phyloP scores from a whole-genome alignment of 2,888 invertebrate genomes.

The Polylopha cassiicola region DNA sequence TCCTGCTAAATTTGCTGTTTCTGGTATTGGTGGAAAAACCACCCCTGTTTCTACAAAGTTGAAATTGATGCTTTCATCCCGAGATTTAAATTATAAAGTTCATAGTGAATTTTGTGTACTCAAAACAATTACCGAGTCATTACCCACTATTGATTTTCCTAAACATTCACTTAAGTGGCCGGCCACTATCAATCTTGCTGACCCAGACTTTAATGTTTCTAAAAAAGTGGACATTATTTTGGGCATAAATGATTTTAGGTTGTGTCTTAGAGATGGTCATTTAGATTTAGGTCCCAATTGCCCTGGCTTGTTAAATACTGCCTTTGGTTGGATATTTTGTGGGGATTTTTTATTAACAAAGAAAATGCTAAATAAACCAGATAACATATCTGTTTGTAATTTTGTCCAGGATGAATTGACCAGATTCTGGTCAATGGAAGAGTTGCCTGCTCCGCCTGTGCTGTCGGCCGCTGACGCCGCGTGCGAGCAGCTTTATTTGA shows the following conservation, averaged over 20 bases:
- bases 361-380: constrained; percentile 1
- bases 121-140: constrained; percentile 6
- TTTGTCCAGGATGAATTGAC: constrained; percentile 6
- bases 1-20: background rate
- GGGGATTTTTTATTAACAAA: constrained; percentile 4
- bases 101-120: constrained; percentile 6
- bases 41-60: background rate
- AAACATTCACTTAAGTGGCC: constrained; percentile 1
- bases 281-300: constrained; percentile 3
- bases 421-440: background rate
- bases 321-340: constrained; percentile 12
- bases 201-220: constrained; percentile 1
- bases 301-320: constrained; percentile 11
- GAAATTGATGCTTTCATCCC: background rate
- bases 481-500: constrained; percentile 2
- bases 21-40: constrained; percentile 6
- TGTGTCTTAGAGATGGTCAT: background rate
- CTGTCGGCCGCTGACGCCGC: constrained; percentile 4
- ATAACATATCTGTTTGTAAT: constrained; percentile 3
- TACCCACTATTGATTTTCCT: constrained; percentile 4
- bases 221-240: constrained; percentile 4
- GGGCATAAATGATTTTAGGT: constrained; percentile 1
- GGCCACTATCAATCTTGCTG: constrained; percentile 1
- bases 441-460: background rate
- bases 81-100: constrained; percentile 7